These are phyloP conservation scores for Dipodomys merriami DNA, from an alignment of 2,113 vertebrate species.

Conservation along the genomic window DNA sequence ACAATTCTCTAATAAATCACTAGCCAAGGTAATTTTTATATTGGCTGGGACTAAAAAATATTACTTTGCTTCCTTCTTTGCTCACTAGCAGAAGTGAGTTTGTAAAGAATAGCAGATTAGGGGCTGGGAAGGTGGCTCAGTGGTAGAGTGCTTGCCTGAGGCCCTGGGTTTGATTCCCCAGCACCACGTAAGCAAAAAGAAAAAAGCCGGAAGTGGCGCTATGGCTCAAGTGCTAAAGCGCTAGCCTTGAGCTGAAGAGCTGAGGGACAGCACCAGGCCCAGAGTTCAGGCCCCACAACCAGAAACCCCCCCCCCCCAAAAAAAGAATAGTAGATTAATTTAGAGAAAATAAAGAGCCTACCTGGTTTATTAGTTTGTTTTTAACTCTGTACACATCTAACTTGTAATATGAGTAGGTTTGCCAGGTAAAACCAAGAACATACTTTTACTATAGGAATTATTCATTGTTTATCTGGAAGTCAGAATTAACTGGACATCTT, in stretches of 20 bases:
- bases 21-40: not conserved
- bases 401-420: not conserved
- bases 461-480: conserved; percentile 13
- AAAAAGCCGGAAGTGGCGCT: no score
- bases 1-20: no score
- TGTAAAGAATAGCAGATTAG: not conserved
- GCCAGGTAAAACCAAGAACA: not conserved
- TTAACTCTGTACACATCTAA: not conserved
- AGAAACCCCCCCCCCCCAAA: no score
- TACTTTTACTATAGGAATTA: not conserved
- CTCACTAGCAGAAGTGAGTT: not conserved
- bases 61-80: not conserved
- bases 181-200: no score
- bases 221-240: no score
- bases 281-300: no score
- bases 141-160: no score
- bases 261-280: no score
- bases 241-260: no score
- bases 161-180: no score
- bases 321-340: no score
- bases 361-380: not conserved
- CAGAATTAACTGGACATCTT: not conserved
- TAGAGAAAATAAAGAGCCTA: not conserved
- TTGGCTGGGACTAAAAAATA: not conserved
- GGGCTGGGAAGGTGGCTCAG: not conserved